These are phyloP conservation scores for Eilema caniola DNA, from an alignment of 2,888 invertebrate genomes.

Conservation along the genomic window DNA sequence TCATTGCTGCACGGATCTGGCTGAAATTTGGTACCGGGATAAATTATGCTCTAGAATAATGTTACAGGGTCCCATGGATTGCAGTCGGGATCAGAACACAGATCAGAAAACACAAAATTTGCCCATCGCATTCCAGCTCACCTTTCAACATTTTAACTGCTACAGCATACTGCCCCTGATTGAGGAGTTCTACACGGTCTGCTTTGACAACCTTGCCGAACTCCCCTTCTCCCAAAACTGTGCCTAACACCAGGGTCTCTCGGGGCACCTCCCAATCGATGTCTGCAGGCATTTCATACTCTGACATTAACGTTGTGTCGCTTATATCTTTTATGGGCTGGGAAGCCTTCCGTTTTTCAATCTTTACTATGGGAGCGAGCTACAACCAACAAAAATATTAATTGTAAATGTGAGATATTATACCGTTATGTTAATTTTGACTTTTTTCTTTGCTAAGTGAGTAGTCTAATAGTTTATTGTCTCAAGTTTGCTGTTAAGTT, in stretches of 20 bases:
- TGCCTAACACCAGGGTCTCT: slow-evolving; percentile 92
- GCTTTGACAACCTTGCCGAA: slow-evolving; percentile 98
- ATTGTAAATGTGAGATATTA: too few species aligned
- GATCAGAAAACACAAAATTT: too few species aligned
- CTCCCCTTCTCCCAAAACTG: slow-evolving; percentile 97
- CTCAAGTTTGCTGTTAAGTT: too few species aligned
- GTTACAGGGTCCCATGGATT: too few species aligned
- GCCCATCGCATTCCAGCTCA: slow-evolving; percentile 60
- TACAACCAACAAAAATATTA: slow-evolving; percentile 56
- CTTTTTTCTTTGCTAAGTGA: too few species aligned
- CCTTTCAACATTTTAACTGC: slow-evolving; percentile 99
- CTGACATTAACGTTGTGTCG: slow-evolving; percentile 92
- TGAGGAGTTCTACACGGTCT: slow-evolving; percentile 91
- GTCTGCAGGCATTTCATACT: slow-evolving; percentile 98
- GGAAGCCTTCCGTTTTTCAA: slow-evolving; percentile 93
- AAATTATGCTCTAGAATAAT: too few species aligned
- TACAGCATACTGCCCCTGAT: slow-evolving; percentile 91
- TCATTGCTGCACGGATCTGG: too few species aligned
- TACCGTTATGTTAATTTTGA: too few species aligned
- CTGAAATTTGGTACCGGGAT: too few species aligned
- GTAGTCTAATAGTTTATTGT: too few species aligned
- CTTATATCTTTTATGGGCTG: slow-evolving; percentile 89
- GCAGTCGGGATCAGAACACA: too few species aligned
- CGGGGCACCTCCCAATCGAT: slow-evolving; percentile 97
- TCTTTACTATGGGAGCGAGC: slow-evolving; percentile 96